Base-by-base conservation (phyloP, 2,888 invertebrate genomes). In the Lasioglossum morio region DNA sequence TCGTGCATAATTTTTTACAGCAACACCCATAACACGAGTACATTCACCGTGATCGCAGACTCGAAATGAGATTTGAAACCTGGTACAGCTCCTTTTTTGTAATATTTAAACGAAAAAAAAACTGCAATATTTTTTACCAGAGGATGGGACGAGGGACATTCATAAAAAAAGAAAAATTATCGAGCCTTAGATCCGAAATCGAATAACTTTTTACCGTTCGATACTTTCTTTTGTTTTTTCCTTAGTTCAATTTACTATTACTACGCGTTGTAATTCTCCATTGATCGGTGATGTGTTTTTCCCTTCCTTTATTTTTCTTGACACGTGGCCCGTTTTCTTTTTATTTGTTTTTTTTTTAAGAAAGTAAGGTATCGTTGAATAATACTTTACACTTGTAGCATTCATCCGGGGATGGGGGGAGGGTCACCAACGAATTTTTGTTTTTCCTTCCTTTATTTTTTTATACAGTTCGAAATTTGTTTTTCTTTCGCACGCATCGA, bases 71-170 rank as follows among this genome's bases (percentile, higher is more conserved):
- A 87, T 86, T 85, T 66, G 63, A 92, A 69, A 91, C 85, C 89
- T 90, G 92, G 88, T 91, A 90, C 89, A 92, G 89, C 91, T 92
- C 87, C 89, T 94, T 92, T 92, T 93, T 93, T 93, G 89, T 93
- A 93, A 92, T 81, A 82, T 91, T 92, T 69, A 87, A 88, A 90
- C 48, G 74, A 77, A 72, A 88, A 85, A 84, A 74, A 88, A 92
- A 92, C 92, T 93, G 94, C 94, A 94, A 94, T 95, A 94, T 94
- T 95, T 95, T 95, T 95, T 94, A 94, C 92, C 94, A 93, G 94
- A 94, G 93, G 94, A 94, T 94, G 94, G 92, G 90, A 93, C 93
- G 92, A 92, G 93, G 93, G 93, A 93, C 91, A 92, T 92, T 93
- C 88, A 88, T 93, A 91, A 90, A 88, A 86, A 88, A 86, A 90